Evolutionary conservation across 2,113 vertebrate species (phyloP).

Genomic region (Chamaetylas fuelleborni): DNA sequence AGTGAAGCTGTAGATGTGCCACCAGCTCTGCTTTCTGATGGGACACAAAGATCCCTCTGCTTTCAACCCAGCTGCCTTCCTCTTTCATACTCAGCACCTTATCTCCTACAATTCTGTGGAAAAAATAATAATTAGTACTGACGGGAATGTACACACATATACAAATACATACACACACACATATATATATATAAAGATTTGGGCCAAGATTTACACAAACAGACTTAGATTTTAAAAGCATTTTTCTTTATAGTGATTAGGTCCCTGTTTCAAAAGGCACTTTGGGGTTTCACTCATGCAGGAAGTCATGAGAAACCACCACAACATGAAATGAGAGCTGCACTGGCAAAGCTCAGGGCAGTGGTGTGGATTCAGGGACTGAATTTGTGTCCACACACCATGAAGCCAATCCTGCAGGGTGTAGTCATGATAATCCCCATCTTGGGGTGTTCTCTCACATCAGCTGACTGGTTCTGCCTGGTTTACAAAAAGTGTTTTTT

Average conservation of each 20-base stretch:
- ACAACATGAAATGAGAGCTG: neutral
- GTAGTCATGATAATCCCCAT: accelerated
- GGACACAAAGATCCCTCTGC: neutral
- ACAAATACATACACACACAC: neutral
- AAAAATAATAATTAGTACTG: neutral
- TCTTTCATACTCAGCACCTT: neutral
- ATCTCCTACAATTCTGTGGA: neutral
- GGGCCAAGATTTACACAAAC: neutral
- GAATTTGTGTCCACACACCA: neutral
- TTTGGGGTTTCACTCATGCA: neutral
- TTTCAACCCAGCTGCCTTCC: neutral
- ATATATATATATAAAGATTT: neutral
- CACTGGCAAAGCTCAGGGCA: neutral
- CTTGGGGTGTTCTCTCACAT: neutral
- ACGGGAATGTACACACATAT: neutral
- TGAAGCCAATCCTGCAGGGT: neutral
- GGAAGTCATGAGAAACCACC: neutral
- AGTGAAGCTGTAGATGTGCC: neutral
- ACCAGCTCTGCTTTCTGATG: neutral
- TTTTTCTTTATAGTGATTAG: neutral
- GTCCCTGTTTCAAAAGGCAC: neutral
- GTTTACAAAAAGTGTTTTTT: neutral
- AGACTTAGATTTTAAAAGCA: neutral
- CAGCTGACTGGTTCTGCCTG: neutral
- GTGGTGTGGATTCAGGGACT: neutral